phyloP scores from a whole-genome alignment of 1,140 invertebrate species.

The Sogatella furcifera region DNA sequence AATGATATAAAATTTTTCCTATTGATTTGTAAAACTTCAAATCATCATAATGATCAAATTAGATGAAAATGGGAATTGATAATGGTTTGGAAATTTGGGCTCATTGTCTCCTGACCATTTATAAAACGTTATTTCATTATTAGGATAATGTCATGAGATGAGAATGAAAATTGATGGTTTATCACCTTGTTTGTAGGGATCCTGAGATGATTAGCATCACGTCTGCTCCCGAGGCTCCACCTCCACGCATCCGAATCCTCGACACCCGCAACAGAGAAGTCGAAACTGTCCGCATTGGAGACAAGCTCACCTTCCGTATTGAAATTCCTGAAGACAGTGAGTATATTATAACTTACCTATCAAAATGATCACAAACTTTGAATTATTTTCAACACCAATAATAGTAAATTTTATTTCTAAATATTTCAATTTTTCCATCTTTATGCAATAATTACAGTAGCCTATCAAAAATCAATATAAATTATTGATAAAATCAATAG shows the following conservation, averaged over 20 bases:
- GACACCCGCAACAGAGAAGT: conserved; percentile 76
- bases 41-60: no score
- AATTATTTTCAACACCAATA: no score
- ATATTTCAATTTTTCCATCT: no score
- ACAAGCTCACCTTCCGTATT: conserved; percentile 88
- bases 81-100: no score
- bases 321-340: conserved; percentile 92
- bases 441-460: no score
- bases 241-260: conserved; percentile 84
- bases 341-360: conserved; percentile 32
- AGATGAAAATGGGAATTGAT: not conserved
- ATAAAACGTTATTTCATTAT: no score
- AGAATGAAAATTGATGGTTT: not conserved
- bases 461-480: no score
- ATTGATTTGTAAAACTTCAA: no score
- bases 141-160: not conserved
- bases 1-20: no score
- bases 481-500: no score
- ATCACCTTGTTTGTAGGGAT: conserved; percentile 44
- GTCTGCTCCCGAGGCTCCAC: conserved; percentile 84
- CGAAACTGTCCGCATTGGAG: conserved; percentile 87
- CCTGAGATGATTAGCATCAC: conserved; percentile 93
- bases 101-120: not conserved
- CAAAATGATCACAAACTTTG: no score
- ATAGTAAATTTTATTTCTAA: no score